phyloP scores from a whole-genome alignment of 2,888 invertebrate species.

The Himalopsyche tibetana region DNA sequence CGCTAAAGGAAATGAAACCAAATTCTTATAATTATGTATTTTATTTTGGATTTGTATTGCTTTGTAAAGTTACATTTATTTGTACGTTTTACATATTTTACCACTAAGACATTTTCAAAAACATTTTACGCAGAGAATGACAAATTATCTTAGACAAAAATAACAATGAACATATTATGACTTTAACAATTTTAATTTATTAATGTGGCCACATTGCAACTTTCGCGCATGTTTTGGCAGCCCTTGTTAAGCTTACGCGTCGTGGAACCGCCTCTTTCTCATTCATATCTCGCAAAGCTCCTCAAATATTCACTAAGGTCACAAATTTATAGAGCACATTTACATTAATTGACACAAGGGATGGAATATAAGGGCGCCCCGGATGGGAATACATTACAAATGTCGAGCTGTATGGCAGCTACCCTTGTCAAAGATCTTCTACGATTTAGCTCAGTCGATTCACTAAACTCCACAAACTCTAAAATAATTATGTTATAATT shows the following conservation, averaged over 20 bases:
- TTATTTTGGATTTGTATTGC: too few species aligned
- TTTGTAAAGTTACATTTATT: too few species aligned
- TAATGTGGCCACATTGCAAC: too few species aligned
- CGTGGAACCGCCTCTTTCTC: constrained; percentile 23
- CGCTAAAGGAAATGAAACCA: too few species aligned
- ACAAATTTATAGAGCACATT: constrained; percentile 47
- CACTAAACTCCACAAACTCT: background rate
- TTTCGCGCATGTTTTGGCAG: background rate
- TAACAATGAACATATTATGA: too few species aligned
- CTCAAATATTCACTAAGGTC: constrained; percentile 50
- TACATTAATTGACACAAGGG: constrained; percentile 52
- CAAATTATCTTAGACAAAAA: too few species aligned
- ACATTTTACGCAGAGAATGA: too few species aligned
- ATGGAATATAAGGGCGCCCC: constrained; percentile 45
- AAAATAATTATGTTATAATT: background rate
- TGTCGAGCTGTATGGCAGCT: background rate
- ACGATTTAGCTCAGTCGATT: background rate
- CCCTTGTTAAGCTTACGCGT: background rate
- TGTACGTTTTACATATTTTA: too few species aligned
- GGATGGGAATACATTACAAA: constrained; percentile 45
- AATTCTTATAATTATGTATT: too few species aligned
- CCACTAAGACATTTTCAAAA: too few species aligned
- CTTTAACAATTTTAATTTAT: too few species aligned
- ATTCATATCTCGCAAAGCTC: constrained; percentile 30
- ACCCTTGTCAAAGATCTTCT: constrained; percentile 46